phyloP scores from a whole-genome alignment of 2,888 invertebrate genomes.

The Ptilodon capucinus region DNA sequence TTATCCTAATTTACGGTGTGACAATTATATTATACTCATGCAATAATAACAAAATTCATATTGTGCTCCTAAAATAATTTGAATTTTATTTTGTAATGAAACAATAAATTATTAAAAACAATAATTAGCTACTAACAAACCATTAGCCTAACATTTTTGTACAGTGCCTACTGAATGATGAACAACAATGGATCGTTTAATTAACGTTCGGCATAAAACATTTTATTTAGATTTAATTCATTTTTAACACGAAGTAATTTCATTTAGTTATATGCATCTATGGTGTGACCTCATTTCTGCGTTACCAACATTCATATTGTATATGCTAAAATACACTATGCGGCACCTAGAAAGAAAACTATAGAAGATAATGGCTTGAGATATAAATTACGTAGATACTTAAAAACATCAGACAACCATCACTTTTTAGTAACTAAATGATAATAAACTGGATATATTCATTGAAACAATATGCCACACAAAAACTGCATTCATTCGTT shows the following conservation, averaged over 20 bases:
- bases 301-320: neutral
- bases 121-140: no score
- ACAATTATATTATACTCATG: conserved; percentile 19
- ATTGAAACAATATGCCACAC: no score
- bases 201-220: neutral
- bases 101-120: neutral
- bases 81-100: neutral
- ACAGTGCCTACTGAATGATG: no score
- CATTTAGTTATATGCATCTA: no score
- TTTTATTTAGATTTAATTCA: no score
- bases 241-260: no score
- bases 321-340: neutral
- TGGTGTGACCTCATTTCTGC: no score
- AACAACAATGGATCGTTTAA: neutral
- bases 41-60: conserved; percentile 16
- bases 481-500: no score
- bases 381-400: neutral
- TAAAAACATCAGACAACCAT: neutral
- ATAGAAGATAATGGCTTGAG: no score
- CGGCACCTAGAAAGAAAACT: no score
- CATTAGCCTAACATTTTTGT: no score
- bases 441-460: neutral
- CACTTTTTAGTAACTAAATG: neutral
- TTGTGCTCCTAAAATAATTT: conserved; percentile 19
- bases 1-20: conserved; percentile 22